Evolutionary conservation across 2,797 vertebrate genomes (phyloP), one percentile per base, ranked within the genome.

Genomic region (Melanogrammus aeglefinus): DNA sequence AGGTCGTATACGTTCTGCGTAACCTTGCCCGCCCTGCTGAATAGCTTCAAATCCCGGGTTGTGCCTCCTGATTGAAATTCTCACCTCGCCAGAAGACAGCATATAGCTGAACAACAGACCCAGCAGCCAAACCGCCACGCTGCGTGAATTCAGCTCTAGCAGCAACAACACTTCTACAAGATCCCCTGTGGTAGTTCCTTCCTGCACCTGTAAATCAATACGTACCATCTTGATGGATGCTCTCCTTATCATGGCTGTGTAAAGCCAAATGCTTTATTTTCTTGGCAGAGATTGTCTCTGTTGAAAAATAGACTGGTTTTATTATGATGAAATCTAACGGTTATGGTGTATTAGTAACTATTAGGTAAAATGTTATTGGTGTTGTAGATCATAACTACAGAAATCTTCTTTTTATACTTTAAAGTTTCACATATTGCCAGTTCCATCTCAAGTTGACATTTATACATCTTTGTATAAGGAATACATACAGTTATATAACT

Each of bases 31-130:
- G 51, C 75, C 24, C 71, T 29, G 10, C 44, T 73, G 72, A 44
- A 16, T 6, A n/a, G 29, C 35, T 71, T 63, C 76, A 47, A 13
- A 69, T 69, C 63, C 9, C 24, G 9, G 63, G 63, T 69, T 69
- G 63, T 69, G 63, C 63, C 63, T 69, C 72, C 72, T 81, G 76
- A 81, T 84, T 72, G 75, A 82, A 84, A 79, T 81, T 84, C 84
- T 75, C 7, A 31, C 16, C 75, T 79, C 51, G 21, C 36, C 71
- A 9, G 78, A 47, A 36, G 27, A 51, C 73, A 77, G 73, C 78
- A 72, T 14, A 74, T 69, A 74, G 57, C 38, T 74, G 66, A 73
- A 78, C 80, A 77, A 51, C 6, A 1, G 74, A 72, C 41, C 63
- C 24, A 69, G 24, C 63, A 27, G 24, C 63, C n/a, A 27, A 27